A percentile compares a stretch with the other conserved stretches of the same genome.
phyloP scores from a whole-genome alignment of 1,140 invertebrate species.

The Brachionus rubens region DNA sequence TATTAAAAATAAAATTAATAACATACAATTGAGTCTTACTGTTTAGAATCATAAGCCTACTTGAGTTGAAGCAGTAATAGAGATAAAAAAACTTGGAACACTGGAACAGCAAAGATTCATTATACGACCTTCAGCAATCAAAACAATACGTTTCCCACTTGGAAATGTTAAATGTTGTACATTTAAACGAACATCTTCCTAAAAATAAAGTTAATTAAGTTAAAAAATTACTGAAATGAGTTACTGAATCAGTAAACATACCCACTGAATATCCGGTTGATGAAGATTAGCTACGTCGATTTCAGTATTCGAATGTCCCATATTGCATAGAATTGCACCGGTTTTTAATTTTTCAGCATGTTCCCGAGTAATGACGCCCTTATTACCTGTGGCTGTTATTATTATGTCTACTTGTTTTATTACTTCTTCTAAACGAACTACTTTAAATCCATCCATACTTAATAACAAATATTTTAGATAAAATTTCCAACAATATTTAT shows the following conservation, averaged over 20 bases:
- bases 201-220: neutral
- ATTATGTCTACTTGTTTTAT: conserved; percentile 87
- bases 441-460: conserved; percentile 94
- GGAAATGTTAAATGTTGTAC: conserved; percentile 96
- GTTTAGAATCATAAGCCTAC: neutral
- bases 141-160: conserved; percentile 71
- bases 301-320: conserved; percentile 97
- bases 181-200: conserved; percentile 88
- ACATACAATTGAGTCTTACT: neutral
- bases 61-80: conserved; percentile 81
- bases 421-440: conserved; percentile 88
- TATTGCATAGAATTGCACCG: conserved; percentile 92
- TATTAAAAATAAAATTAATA: conserved; percentile 51
- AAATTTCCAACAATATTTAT: conserved; percentile 31
- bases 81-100: conserved; percentile 93
- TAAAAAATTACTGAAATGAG: conserved; percentile 71
- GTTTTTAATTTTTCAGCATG: conserved; percentile 97
- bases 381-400: conserved; percentile 92
- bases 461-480: conserved; percentile 44
- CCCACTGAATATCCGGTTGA: neutral
- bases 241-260: neutral
- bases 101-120: conserved; percentile 95
- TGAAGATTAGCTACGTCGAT: conserved; percentile 81
- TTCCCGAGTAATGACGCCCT: conserved; percentile 87
- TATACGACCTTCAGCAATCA: conserved; percentile 84